Evolutionary conservation across 1,140 invertebrate species (phyloP).

Genomic region (Drosophila auraria): DNA sequence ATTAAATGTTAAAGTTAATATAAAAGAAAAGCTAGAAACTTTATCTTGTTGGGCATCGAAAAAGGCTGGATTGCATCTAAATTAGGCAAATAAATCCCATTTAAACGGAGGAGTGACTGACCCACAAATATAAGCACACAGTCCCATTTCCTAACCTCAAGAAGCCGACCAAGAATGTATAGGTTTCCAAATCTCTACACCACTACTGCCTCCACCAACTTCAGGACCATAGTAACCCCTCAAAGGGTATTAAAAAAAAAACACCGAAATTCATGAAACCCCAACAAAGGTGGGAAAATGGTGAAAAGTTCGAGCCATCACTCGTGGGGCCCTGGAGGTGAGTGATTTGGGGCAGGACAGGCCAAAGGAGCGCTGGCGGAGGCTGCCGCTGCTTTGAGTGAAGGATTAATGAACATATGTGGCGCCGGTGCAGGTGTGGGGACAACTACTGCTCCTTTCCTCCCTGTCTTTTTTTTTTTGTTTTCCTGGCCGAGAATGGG

Average conservation of each 20-base stretch:
- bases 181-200: neutral
- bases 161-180: conserved; percentile 4
- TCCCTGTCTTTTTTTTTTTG: conserved; percentile 12
- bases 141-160: neutral
- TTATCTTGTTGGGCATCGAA: neutral
- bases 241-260: conserved; percentile 6
- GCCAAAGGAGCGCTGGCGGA: conserved; percentile 16
- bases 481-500: conserved; percentile 12
- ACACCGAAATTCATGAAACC: conserved; percentile 10
- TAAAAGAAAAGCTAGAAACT: neutral
- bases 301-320: conserved; percentile 44
- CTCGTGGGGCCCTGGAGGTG: conserved; percentile 50
- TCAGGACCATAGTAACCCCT: neutral
- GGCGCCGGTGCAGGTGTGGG: conserved; percentile 16
- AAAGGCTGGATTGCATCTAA: neutral
- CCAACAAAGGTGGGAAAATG: conserved; percentile 26
- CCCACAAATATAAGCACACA: neutral
- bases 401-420: conserved; percentile 78
- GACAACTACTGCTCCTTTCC: conserved; percentile 2
- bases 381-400: conserved; percentile 63
- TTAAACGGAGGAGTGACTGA: neutral
- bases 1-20: too few species aligned
- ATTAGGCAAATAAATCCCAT: conserved; percentile 3
- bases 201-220: neutral
- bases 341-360: conserved; percentile 68